These are phyloP conservation scores for Choreutis nemorana DNA, from an alignment of 2,888 invertebrate genomes.

Conservation along the genomic window DNA sequence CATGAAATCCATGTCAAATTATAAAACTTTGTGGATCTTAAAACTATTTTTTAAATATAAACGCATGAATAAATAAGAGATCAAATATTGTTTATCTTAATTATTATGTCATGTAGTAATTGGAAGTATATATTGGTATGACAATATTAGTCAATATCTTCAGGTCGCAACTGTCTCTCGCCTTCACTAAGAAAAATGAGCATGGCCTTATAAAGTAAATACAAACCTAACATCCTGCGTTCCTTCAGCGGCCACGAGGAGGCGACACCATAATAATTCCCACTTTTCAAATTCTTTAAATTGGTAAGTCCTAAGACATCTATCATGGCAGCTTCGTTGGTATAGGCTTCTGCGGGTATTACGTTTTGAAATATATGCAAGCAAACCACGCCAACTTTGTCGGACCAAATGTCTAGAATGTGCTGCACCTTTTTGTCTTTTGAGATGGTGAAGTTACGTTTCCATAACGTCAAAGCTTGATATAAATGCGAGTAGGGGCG, in stretches of 20 bases:
- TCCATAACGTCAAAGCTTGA: constrained; percentile 80
- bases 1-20: no score
- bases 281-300: constrained; percentile 79
- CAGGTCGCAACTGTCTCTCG: constrained; percentile 84
- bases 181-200: constrained; percentile 87
- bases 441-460: constrained; percentile 45
- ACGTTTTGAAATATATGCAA: constrained; percentile 91
- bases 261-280: constrained; percentile 84
- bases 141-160: constrained; percentile 67
- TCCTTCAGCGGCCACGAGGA: constrained; percentile 77
- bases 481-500: constrained; percentile 92
- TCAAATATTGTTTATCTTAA: no score
- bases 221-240: constrained; percentile 77
- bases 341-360: constrained; percentile 91
- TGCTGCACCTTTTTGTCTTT: constrained; percentile 72
- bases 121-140: no score
- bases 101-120: no score
- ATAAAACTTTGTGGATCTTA: no score
- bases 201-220: constrained; percentile 82
- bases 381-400: constrained; percentile 85
- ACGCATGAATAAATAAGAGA: no score
- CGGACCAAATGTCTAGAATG: constrained; percentile 89
- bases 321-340: constrained; percentile 94
- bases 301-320: constrained; percentile 81
- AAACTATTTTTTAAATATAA: no score